These are phyloP conservation scores for Cryptomyrus ogoouensis DNA, from an alignment of 2,113 vertebrate genomes.

Conservation along the genomic window DNA sequence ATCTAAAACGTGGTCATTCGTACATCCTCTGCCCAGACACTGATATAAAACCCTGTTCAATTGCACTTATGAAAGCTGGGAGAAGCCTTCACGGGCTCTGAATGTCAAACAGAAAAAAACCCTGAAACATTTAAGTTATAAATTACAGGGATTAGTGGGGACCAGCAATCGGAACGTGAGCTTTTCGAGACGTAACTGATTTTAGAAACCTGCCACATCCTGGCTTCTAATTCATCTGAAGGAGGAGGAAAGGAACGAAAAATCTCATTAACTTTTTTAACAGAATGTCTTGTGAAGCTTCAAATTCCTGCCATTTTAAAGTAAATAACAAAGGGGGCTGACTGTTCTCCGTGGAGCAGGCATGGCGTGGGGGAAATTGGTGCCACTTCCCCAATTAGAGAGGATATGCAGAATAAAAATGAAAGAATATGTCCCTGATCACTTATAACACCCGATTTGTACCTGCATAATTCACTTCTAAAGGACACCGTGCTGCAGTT, in stretches of 20 bases:
- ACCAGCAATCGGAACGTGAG: background rate
- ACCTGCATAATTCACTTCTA: constrained; percentile 1
- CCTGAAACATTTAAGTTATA: constrained; percentile 7
- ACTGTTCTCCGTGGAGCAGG: background rate
- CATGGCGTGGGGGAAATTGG: constrained; percentile 17
- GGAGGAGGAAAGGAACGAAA: constrained; percentile 6
- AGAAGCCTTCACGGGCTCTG: background rate
- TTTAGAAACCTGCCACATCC: background rate
- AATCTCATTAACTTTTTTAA: constrained; percentile 21
- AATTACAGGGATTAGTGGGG: constrained; percentile 3
- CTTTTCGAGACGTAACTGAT: constrained; percentile 12
- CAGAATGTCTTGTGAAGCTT: constrained; percentile 16
- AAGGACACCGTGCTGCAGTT: background rate
- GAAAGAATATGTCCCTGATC: constrained; percentile 18
- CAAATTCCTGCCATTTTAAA: constrained; percentile 19
- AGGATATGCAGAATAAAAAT: constrained; percentile 14
- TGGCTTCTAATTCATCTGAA: background rate
- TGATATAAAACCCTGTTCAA: background rate
- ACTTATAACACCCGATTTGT: constrained; percentile 9
- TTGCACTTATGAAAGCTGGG: background rate
- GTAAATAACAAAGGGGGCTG: constrained; percentile 23
- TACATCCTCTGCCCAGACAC: background rate
- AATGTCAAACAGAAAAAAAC: constrained; percentile 9
- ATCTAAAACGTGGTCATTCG: background rate
- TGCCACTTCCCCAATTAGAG: constrained; percentile 23